phyloP scores from a whole-genome alignment of 2,888 invertebrate species.

The Antheraea assamensis region DNA sequence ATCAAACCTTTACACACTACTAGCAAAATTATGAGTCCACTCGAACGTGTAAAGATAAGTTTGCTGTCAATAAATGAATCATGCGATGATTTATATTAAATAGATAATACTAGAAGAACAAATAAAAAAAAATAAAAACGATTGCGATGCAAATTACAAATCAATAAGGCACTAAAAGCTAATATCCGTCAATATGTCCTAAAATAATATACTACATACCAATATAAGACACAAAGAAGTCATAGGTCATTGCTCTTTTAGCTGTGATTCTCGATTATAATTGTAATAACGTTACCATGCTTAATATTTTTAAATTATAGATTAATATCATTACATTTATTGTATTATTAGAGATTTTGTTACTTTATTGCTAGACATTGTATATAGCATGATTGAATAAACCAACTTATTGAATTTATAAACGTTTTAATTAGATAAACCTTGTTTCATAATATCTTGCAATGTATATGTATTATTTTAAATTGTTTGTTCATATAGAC shows the following conservation, averaged over 20 bases:
- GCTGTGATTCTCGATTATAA: too few species aligned
- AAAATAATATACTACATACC: conserved; percentile 42
- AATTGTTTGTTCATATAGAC: too few species aligned
- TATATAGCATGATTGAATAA: too few species aligned
- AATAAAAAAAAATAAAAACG: conserved; percentile 18
- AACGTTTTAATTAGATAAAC: too few species aligned
- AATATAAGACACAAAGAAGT: conserved; percentile 47
- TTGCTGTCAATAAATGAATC: conserved; percentile 33
- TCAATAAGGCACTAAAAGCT: conserved; percentile 36
- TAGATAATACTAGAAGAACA: not conserved
- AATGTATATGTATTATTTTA: too few species aligned
- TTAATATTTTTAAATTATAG: too few species aligned
- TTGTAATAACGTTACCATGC: too few species aligned
- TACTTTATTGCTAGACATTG: too few species aligned
- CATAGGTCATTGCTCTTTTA: too few species aligned
- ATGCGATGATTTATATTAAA: conserved; percentile 15
- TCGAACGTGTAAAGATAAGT: conserved; percentile 58
- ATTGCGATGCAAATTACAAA: conserved; percentile 30
- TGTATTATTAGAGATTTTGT: conserved; percentile 33
- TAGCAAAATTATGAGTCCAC: conserved; percentile 58
- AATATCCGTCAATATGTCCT: conserved; percentile 23
- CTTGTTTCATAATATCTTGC: too few species aligned
- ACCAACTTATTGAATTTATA: too few species aligned
- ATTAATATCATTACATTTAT: too few species aligned
- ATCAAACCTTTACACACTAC: conserved; percentile 53